Conservation (phyloP, 2,888 invertebrate species). For the Ypsolopha sequella region DNA sequence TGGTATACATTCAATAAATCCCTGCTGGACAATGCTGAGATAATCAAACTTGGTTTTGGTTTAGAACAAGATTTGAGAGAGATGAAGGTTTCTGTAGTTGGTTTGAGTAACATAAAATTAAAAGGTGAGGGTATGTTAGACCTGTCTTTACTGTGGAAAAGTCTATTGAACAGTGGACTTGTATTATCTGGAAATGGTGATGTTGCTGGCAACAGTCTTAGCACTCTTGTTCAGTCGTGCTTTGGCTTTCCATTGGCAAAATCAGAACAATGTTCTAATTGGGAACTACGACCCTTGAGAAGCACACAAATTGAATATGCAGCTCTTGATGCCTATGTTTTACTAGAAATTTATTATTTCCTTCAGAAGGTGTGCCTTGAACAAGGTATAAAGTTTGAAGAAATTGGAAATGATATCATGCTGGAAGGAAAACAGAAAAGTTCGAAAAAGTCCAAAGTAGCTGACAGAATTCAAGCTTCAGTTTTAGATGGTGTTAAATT, state of each 20-base stretch:
- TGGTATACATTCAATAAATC: slow-evolving; percentile 77
- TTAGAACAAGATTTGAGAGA: slow-evolving; percentile 61
- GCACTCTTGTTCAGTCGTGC: slow-evolving; percentile 80
- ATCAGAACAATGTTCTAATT: slow-evolving; percentile 92
- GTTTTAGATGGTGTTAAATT: slow-evolving; percentile 10
- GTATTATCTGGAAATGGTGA: slow-evolving; percentile 46
- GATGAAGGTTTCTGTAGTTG: slow-evolving; percentile 47
- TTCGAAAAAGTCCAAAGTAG: slow-evolving; percentile 42
- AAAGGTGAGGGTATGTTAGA: slow-evolving; percentile 62
- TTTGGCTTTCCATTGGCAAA: slow-evolving; percentile 85
- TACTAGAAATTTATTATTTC: slow-evolving; percentile 83
- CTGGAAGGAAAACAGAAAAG: slow-evolving; percentile 62
- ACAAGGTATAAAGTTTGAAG: slow-evolving; percentile 72
- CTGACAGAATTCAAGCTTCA: slow-evolving; percentile 24
- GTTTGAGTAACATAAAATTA: slow-evolving; percentile 50
- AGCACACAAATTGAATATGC: slow-evolving; percentile 85
- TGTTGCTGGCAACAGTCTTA: slow-evolving; percentile 75
- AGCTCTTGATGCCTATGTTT: slow-evolving; percentile 89
- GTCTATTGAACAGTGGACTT: slow-evolving; percentile 38
- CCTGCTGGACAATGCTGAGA: slow-evolving; percentile 82
- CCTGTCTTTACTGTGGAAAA: slow-evolving; percentile 50
- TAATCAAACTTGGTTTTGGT: slow-evolving; percentile 80
- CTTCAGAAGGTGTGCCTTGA: slow-evolving; percentile 58
- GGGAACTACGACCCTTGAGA: slow-evolving; percentile 87
- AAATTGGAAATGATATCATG: slow-evolving; percentile 73